Base-by-base conservation (phyloP, 2,797 vertebrate species). In the Atherinosoma microstoma region DNA sequence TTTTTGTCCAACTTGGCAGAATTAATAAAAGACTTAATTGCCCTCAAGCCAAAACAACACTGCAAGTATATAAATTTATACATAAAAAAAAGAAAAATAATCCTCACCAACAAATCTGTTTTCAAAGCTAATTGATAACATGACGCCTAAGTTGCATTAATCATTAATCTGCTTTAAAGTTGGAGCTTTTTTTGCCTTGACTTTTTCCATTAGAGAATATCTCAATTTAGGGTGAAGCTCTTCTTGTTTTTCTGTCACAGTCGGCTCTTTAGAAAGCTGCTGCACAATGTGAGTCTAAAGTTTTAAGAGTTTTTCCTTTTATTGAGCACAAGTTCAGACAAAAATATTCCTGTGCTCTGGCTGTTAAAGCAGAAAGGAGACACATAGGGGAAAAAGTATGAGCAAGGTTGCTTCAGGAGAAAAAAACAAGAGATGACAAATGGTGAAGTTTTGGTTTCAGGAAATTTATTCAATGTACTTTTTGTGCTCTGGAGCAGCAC, bases 1-100 rank as follows among this genome's bases (percentile, higher is more conserved):
- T 79, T 87, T 85, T 82, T 73, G 70, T 85, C 60, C 72, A 82
- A 75, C 64, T 81, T 70, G 51, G 64, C 70, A 74, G 63, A 22
- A 7, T 51, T 56, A 75, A 79, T 56, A 76, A 73, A 81, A 53
- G 42, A 75, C 61, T 40, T 51, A 45, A 83, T 40, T 73, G 53
- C 64, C 38, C 59, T 61, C 4, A 5, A 78, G 59, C 35, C 45
- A 47, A 67, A 75, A 78, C 24, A 38, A 73, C 73, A 58, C 12
- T 45, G 18, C 16, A 18, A n/a, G 35, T 20, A 24, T 79, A 56
- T 54, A 1, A 30, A 6, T 10, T 15, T 54, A 16, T 16, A 18
- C 1, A 47, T 16, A 69, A 35, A n/a, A 64, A 62, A 36, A 40
- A 18, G 2, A 15, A 11, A 59, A 24, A 74, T 53, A 38, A 9